Evolutionary conservation across 2,797 vertebrate genomes (phyloP).

Genomic region (Dendrocincla tyrannina): DNA sequence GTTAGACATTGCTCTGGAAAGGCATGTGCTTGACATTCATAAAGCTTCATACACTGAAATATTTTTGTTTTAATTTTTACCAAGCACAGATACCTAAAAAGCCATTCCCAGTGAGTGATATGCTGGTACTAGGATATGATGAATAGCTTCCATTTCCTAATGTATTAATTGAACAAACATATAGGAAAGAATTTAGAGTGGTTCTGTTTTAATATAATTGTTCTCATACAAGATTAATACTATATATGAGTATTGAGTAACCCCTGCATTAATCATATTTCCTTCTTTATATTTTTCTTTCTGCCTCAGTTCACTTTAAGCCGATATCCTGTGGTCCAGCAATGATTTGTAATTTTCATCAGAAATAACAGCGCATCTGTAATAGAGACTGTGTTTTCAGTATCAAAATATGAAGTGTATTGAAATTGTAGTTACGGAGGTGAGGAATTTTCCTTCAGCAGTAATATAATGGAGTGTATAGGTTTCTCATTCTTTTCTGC

Average conservation of each 20-base stretch:
- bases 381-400: neutral
- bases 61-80: neutral
- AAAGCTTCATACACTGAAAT: neutral
- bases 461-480: neutral
- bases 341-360: constrained; percentile 17
- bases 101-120: neutral
- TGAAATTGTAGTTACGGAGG: neutral
- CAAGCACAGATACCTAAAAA: neutral
- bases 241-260: neutral
- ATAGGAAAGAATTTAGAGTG: neutral
- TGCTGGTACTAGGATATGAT: neutral
- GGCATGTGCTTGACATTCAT: neutral
- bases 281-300: neutral
- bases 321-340: neutral
- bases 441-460: neutral
- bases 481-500: neutral
- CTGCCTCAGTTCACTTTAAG: constrained; percentile 6
- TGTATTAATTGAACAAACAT: neutral
- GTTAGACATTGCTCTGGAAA: neutral
- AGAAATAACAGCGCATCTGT: neutral
- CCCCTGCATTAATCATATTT: neutral
- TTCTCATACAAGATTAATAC: neutral
- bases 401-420: neutral
- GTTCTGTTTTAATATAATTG: neutral
- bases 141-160: neutral